Percentiles rank a stretch among this genome's conserved stretches.
Evolutionary conservation across 2,797 vertebrate genomes (phyloP).

Genomic region (Pithecia hirsuta): DNA sequence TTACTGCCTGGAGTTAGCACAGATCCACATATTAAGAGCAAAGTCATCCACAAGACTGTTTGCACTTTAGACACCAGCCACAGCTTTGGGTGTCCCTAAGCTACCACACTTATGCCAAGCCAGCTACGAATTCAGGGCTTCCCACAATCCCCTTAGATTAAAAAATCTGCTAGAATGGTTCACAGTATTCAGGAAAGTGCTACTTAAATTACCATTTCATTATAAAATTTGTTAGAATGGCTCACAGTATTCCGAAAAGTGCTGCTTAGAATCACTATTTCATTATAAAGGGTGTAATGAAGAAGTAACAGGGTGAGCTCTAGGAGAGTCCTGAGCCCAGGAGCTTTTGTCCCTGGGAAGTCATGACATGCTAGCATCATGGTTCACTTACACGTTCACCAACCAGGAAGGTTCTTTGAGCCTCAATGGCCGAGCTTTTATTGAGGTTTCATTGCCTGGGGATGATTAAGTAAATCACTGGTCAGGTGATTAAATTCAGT

Average conservation of each 20-base stretch:
- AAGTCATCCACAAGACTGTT: background rate
- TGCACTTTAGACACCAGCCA: background rate
- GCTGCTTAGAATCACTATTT: background rate
- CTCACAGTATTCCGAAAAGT: background rate
- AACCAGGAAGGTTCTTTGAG: background rate
- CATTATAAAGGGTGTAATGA: background rate
- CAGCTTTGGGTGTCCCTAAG: background rate
- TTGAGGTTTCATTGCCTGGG: background rate
- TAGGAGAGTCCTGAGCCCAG: background rate
- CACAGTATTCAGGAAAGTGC: background rate
- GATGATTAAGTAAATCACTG: background rate
- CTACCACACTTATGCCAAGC: background rate
- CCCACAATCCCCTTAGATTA: background rate
- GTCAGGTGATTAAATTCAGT: background rate
- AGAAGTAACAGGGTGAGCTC: background rate
- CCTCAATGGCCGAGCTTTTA: background rate
- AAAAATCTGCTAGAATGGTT: background rate
- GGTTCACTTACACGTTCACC: background rate
- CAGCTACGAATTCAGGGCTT: background rate
- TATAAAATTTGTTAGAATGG: background rate
- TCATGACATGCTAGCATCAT: background rate
- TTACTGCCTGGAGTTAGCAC: background rate
- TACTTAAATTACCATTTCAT: background rate
- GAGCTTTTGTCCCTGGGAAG: background rate
- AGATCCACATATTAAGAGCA: background rate